phyloP scores from a whole-genome alignment of 2,113 vertebrate species.

The Oreochromis spilurus region DNA sequence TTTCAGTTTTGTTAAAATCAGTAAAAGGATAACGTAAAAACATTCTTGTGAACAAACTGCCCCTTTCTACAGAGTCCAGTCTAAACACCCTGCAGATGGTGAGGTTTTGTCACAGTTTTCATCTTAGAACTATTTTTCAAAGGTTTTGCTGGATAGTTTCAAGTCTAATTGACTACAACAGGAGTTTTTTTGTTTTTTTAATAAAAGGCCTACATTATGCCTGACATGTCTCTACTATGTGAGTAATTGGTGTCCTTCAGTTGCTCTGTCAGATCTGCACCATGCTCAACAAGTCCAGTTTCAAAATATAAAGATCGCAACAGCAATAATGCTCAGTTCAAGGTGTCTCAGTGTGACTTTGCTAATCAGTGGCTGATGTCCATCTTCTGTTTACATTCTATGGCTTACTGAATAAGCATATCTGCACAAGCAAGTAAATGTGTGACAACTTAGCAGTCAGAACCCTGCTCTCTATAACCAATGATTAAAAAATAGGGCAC shows the following conservation, averaged over 20 bases:
- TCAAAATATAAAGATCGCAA: neutral
- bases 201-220: neutral
- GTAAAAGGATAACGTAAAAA: neutral
- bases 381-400: neutral
- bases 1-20: neutral
- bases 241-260: neutral
- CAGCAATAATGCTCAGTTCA: neutral
- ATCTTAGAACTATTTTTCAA: neutral
- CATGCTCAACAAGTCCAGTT: neutral
- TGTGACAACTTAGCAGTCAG: neutral
- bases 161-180: neutral
- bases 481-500: neutral
- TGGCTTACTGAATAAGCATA: neutral
- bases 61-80: neutral
- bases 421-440: neutral
- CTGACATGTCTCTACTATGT: neutral
- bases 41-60: neutral
- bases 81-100: neutral
- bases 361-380: neutral
- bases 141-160: neutral
- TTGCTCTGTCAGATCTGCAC: neutral
- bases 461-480: neutral
- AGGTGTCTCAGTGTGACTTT: neutral
- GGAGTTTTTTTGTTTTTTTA: neutral
- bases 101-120: neutral